Conservation (phyloP, 2,113 vertebrate genomes). For the Synchiropus splendidus region DNA sequence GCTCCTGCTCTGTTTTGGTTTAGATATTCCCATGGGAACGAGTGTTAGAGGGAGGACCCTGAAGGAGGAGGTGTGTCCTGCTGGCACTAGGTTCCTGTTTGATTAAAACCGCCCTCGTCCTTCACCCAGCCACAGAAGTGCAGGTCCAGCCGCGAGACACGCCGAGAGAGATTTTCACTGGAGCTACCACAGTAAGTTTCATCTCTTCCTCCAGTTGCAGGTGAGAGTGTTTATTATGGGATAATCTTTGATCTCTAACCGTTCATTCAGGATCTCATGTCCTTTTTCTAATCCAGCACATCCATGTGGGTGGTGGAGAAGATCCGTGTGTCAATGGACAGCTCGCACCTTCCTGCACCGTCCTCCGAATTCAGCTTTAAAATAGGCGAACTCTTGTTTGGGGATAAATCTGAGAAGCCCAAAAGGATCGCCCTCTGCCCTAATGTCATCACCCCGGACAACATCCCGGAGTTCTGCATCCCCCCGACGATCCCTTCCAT, state of each 20-base stretch:
- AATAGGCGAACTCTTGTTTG: conserved; percentile 63
- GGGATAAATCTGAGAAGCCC: conserved; percentile 57
- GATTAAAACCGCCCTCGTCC: conserved; percentile 52
- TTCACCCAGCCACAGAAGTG: conserved; percentile 44
- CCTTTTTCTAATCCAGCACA: conserved; percentile 4
- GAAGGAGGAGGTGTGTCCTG: conserved; percentile 41
- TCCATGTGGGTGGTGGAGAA: conserved; percentile 68
- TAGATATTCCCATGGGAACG: conserved; percentile 62
- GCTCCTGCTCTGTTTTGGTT: conserved; percentile 40
- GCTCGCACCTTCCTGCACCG: conserved; percentile 52
- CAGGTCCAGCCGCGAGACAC: conserved; percentile 23
- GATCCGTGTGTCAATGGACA: conserved; percentile 63
- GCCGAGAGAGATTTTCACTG: conserved; percentile 14
- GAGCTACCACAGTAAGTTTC: background rate
- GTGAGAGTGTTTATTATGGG: too few relatives aligned
- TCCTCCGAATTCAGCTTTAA: conserved; percentile 59
- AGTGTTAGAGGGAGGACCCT: conserved; percentile 43
- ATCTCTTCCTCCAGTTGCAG: conserved; percentile 5
- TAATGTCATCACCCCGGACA: conserved; percentile 72
- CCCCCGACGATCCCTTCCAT: conserved; percentile 59
- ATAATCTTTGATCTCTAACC: too few relatives aligned
- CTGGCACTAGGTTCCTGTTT: conserved; percentile 37
- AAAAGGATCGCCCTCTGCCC: conserved; percentile 60
- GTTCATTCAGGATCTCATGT: too few relatives aligned
- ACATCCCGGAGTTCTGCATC: conserved; percentile 73